Evolutionary conservation across 1,140 invertebrate genomes (phyloP).

Genomic region (Leptestheria dahalacensis): DNA sequence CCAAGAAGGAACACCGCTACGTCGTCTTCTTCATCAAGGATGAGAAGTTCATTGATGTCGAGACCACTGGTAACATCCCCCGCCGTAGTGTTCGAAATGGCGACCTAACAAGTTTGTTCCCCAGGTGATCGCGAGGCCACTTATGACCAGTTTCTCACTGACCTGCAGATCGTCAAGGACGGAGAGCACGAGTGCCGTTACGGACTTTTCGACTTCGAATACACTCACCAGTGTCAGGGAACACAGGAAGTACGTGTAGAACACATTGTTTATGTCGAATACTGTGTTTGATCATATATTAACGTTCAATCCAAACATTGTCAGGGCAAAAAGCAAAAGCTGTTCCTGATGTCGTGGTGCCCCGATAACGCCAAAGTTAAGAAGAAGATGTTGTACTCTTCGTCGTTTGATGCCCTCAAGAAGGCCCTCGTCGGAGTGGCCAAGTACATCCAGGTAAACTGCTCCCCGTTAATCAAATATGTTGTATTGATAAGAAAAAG

Average conservation of each 20-base stretch:
- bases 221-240: constrained; percentile 85
- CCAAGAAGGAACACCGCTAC: constrained; percentile 91
- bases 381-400: constrained; percentile 98
- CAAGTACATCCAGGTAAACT: constrained; percentile 73
- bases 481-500: background rate
- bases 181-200: constrained; percentile 68
- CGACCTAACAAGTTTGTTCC: too few relatives aligned
- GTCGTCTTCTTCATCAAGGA: constrained; percentile 89
- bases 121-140: constrained; percentile 58
- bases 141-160: constrained; percentile 77
- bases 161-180: constrained; percentile 72
- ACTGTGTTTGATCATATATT: background rate
- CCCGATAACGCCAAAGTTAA: constrained; percentile 92
- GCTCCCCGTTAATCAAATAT: background rate
- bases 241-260: constrained; percentile 52
- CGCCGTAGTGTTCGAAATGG: constrained; percentile 10
- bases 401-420: constrained; percentile 89
- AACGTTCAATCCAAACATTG: background rate
- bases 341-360: constrained; percentile 93
- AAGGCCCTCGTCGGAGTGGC: constrained; percentile 87
- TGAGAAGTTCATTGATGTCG: constrained; percentile 84
- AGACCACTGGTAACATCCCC: constrained; percentile 57
- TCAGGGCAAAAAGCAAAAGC: constrained; percentile 66
- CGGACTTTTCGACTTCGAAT: constrained; percentile 87
- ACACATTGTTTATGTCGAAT: background rate